Percentiles rank a stretch among this genome's conserved stretches.
phyloP scores from a whole-genome alignment of 2,113 vertebrate species.

The Phaetusa simplex region DNA sequence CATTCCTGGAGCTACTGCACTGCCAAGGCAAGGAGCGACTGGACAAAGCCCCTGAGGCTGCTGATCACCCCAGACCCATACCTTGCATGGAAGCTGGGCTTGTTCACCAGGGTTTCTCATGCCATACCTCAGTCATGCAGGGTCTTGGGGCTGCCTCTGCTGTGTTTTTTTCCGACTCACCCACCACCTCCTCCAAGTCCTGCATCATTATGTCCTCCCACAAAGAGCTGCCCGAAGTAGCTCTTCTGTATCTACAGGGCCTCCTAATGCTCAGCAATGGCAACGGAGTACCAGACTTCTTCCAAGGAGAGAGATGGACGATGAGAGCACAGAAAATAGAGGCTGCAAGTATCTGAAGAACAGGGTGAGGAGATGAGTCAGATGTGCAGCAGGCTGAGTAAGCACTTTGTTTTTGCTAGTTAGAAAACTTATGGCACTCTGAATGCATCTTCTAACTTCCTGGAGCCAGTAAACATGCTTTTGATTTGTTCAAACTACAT shows the following conservation, averaged over 20 bases:
- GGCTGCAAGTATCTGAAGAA: neutral
- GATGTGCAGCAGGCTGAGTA: neutral
- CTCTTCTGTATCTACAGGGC: neutral
- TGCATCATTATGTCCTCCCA: neutral
- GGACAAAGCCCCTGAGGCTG: neutral
- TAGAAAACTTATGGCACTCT: neutral
- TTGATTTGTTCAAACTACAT: neutral
- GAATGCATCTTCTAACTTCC: neutral
- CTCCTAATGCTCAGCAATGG: neutral
- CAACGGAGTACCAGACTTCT: neutral
- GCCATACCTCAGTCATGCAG: neutral
- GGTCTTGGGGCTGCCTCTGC: neutral
- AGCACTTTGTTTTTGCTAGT: neutral
- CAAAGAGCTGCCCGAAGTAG: neutral
- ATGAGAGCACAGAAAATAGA: neutral
- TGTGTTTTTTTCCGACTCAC: neutral
- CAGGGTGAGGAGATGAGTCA: neutral
- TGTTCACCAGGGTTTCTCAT: rapidly evolving
- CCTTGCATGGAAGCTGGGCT: neutral
- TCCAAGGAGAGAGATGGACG: neutral
- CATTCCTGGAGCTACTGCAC: neutral
- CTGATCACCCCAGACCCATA: neutral
- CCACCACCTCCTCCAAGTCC: neutral
- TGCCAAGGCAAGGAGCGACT: neutral
- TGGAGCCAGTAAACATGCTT: neutral